phyloP scores from a whole-genome alignment of 2,888 invertebrate genomes.

The Lasioglossum leucozonium region DNA sequence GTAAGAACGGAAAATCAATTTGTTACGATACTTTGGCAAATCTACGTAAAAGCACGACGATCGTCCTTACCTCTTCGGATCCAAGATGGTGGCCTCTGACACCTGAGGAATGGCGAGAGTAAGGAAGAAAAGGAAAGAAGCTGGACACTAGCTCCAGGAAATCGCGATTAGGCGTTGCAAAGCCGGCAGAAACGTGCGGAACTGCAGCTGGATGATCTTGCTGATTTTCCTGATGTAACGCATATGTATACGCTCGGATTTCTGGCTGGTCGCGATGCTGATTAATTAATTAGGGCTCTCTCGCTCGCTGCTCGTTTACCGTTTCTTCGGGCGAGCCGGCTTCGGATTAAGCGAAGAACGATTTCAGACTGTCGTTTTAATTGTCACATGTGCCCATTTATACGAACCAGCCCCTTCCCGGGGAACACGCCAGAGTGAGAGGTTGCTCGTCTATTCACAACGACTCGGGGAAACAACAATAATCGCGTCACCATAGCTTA shows the following conservation, averaged over 20 bases:
- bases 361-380: slow-evolving; percentile 82
- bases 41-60: background rate
- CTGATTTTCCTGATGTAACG: slow-evolving; percentile 83
- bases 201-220: slow-evolving; percentile 86
- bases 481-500: slow-evolving; percentile 21
- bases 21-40: background rate
- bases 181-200: slow-evolving; percentile 83
- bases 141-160: background rate
- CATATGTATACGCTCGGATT: slow-evolving; percentile 75
- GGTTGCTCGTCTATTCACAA: slow-evolving; percentile 37
- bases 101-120: background rate
- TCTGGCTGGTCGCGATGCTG: background rate
- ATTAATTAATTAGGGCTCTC: slow-evolving; percentile 41
- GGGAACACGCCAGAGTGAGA: background rate
- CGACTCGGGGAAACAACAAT: slow-evolving; percentile 56
- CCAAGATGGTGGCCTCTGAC: background rate
- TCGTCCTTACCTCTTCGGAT: background rate
- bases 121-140: background rate
- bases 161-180: background rate
- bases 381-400: slow-evolving; percentile 82
- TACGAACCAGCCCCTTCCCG: slow-evolving; percentile 75
- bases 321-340: background rate
- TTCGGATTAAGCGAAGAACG: slow-evolving; percentile 75
- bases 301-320: slow-evolving; percentile 4
- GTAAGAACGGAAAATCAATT: too few relatives aligned